phyloP scores from a whole-genome alignment of 2,888 invertebrate genomes.

The Drosophila ustulata region DNA sequence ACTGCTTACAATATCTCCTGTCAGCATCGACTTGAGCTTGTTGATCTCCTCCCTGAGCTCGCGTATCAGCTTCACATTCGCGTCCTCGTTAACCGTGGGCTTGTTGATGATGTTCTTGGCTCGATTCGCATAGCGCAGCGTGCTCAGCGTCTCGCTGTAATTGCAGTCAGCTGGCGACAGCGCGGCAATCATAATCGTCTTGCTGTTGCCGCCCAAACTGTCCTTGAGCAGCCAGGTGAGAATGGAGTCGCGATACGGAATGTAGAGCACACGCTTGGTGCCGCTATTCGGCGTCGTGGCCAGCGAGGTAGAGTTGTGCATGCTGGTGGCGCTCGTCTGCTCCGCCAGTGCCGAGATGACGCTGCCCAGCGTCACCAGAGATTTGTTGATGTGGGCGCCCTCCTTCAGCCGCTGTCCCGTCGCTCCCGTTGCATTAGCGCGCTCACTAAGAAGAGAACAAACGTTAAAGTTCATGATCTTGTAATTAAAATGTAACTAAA shows the following conservation, averaged over 20 bases:
- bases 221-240: conserved; percentile 95
- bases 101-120: conserved; percentile 97
- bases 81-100: conserved; percentile 95
- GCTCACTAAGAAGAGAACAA: conserved; percentile 87
- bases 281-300: conserved; percentile 84
- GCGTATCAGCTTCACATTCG: conserved; percentile 94
- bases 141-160: conserved; percentile 94
- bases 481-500: too few species aligned
- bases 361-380: conserved; percentile 93
- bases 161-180: conserved; percentile 93
- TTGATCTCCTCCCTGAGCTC: conserved; percentile 94
- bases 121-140: conserved; percentile 94
- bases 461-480: conserved; percentile 6
- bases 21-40: conserved; percentile 91
- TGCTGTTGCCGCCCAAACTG: conserved; percentile 95
- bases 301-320: conserved; percentile 49
- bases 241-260: conserved; percentile 95
- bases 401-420: conserved; percentile 95
- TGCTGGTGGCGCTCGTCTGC: conserved; percentile 82
- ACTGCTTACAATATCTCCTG: conserved; percentile 88
- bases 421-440: conserved; percentile 95
- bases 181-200: conserved; percentile 96
- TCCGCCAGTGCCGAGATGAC: conserved; percentile 95
- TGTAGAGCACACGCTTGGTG: conserved; percentile 88
- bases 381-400: conserved; percentile 96